Conservation (phyloP, 2,797 vertebrate species). For the Hypotaenidia okinawae region DNA sequence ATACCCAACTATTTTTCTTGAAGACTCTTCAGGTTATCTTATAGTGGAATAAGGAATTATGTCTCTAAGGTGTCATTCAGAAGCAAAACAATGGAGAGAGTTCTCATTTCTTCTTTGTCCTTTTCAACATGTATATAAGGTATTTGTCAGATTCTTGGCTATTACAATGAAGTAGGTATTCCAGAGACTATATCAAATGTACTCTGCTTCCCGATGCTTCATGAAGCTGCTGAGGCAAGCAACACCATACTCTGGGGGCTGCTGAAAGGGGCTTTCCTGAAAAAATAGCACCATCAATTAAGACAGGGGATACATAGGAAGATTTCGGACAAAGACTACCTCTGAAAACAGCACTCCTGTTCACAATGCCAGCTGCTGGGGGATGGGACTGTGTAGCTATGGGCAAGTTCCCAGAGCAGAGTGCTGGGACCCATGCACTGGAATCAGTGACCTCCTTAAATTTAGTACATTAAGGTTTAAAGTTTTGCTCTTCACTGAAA, state of each 20-base stretch:
- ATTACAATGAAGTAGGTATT: background rate
- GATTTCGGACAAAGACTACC: background rate
- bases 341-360: background rate
- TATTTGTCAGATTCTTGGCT: background rate
- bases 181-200: background rate
- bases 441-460: background rate
- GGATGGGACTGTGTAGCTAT: background rate
- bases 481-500: background rate
- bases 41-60: background rate
- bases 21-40: background rate
- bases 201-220: background rate
- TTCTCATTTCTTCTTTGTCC: background rate
- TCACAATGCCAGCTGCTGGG: background rate
- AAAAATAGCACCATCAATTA: background rate
- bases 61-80: background rate
- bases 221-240: background rate
- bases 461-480: background rate
- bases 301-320: background rate
- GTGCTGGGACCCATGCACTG: background rate
- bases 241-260: background rate
- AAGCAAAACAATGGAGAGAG: background rate
- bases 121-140: background rate
- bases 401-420: background rate
- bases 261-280: background rate
- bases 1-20: background rate